Percentiles rank a stretch among this genome's conserved stretches.
Conservation (phyloP, 64 coral and sea anemone genomes). For the Pachyseris speciosa region DNA sequence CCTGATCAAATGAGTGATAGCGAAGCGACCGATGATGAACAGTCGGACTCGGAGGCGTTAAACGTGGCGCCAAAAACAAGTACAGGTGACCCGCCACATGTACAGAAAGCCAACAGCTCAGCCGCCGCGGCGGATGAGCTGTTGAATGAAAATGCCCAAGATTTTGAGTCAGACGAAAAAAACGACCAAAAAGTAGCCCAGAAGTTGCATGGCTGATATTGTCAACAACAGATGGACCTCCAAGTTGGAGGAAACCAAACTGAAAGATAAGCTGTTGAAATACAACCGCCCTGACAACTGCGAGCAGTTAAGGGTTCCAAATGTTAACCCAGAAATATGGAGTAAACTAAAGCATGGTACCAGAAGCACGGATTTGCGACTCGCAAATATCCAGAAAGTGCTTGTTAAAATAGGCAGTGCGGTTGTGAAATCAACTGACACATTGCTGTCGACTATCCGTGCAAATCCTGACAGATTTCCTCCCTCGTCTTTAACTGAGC, state of each 20-base stretch:
- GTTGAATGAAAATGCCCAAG: constrained; percentile 24
- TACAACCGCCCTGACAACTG: not conserved
- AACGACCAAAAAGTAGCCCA: constrained; percentile 18
- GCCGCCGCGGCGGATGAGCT: not conserved
- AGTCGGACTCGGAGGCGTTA: not conserved
- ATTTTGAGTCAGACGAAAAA: constrained; percentile 31
- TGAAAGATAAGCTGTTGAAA: not conserved
- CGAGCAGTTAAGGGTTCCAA: too few relatives aligned
- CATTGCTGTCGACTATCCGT: too few relatives aligned
- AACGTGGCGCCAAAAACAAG: not conserved
- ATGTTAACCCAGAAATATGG: too few relatives aligned
- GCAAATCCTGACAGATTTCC: too few relatives aligned
- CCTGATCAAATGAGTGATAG: not conserved
- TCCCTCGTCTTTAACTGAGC: too few relatives aligned
- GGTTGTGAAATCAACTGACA: too few relatives aligned
- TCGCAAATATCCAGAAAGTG: too few relatives aligned
- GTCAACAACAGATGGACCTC: too few relatives aligned
- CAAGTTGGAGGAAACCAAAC: constrained; percentile 30
- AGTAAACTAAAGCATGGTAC: too few relatives aligned
- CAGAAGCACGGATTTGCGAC: too few relatives aligned
- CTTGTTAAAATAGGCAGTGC: too few relatives aligned
- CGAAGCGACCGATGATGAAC: not conserved
- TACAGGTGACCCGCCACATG: too few relatives aligned
- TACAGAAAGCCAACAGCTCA: not conserved
- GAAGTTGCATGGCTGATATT: constrained; percentile 14